Conservation (phyloP, 1,140 invertebrate genomes). For the Drosophila guanche region DNA sequence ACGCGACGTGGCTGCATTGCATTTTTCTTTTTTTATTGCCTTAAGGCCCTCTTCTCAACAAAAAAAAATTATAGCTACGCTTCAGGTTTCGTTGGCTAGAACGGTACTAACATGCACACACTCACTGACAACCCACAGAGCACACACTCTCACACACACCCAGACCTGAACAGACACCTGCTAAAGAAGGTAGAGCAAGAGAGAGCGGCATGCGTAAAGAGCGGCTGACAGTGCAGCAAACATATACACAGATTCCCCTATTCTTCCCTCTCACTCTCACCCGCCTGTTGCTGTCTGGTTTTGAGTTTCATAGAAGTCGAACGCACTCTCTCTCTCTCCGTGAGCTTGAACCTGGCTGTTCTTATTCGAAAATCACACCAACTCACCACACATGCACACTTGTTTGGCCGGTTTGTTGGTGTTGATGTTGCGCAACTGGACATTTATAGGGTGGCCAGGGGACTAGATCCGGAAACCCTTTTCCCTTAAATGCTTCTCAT, state of each 20-base stretch:
- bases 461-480: slow-evolving; percentile 54
- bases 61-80: slow-evolving; percentile 70
- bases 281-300: slow-evolving; percentile 26
- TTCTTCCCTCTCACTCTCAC: slow-evolving; percentile 19
- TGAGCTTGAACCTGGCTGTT: slow-evolving; percentile 68
- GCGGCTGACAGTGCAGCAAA: slow-evolving; percentile 55
- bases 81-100: slow-evolving; percentile 79
- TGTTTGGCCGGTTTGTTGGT: slow-evolving; percentile 72
- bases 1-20: slow-evolving; percentile 72
- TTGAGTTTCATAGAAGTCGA: slow-evolving; percentile 1
- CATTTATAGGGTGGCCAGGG: slow-evolving; percentile 53
- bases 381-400: slow-evolving; percentile 48
- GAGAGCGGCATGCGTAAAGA: slow-evolving; percentile 55
- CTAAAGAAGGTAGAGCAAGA: slow-evolving; percentile 33
- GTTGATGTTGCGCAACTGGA: slow-evolving; percentile 69
- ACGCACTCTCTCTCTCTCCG: slow-evolving; percentile 31
- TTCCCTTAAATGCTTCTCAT: slow-evolving; percentile 58
- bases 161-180: slow-evolving; percentile 34
- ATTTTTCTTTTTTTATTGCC: slow-evolving; percentile 44
- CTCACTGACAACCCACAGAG: not conserved
- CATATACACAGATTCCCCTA: slow-evolving; percentile 21
- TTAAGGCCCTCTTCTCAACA: slow-evolving; percentile 49
- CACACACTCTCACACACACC: slow-evolving; percentile 24
- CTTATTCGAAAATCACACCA: not conserved
- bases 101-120: slow-evolving; percentile 73